A percentile compares a stretch with the other conserved stretches of the same genome.
These are phyloP conservation scores for Psilanteris sp. DNA, from an alignment of 1,140 invertebrate genomes.

Conservation along the genomic window DNA sequence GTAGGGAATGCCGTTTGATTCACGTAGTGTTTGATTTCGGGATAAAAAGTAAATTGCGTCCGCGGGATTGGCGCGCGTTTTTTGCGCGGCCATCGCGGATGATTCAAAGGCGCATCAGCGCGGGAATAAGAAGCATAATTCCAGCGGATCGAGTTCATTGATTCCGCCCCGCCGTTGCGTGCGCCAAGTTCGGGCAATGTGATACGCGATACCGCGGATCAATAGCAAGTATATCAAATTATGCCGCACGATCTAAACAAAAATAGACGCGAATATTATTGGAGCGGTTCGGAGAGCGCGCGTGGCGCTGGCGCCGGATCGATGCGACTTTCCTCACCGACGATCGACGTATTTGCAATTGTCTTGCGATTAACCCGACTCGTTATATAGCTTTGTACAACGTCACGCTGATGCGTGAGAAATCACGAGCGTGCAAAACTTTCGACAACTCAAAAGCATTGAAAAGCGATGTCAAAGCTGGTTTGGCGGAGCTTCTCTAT, in stretches of 20 bases:
- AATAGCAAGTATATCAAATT: constrained; percentile 47
- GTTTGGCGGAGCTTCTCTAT: too few species aligned
- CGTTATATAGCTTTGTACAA: too few species aligned
- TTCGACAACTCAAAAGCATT: too few species aligned
- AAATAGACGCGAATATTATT: constrained; percentile 49
- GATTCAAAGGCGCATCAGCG: constrained; percentile 8
- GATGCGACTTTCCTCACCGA: too few species aligned
- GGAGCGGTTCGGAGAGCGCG: background rate
- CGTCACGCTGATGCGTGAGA: too few species aligned
- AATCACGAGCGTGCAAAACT: too few species aligned
- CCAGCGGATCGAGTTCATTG: constrained; percentile 26
- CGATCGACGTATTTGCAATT: too few species aligned
- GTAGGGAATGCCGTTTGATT: constrained; percentile 23
- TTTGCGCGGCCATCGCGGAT: constrained; percentile 4
- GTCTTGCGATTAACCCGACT: too few species aligned
- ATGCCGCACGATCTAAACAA: constrained; percentile 24
- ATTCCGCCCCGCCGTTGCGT: constrained; percentile 27
- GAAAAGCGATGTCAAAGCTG: too few species aligned
- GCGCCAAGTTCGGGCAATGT: constrained; percentile 12
- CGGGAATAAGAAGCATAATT: constrained; percentile 30
- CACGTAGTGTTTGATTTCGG: constrained; percentile 24
- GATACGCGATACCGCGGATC: constrained; percentile 37
- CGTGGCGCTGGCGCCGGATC: constrained; percentile 10
- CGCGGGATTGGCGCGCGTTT: constrained; percentile 9
- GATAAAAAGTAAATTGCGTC: constrained; percentile 36